These are phyloP conservation scores for Morone chrysops DNA, from an alignment of 2,113 vertebrate species.

Conservation along the genomic window DNA sequence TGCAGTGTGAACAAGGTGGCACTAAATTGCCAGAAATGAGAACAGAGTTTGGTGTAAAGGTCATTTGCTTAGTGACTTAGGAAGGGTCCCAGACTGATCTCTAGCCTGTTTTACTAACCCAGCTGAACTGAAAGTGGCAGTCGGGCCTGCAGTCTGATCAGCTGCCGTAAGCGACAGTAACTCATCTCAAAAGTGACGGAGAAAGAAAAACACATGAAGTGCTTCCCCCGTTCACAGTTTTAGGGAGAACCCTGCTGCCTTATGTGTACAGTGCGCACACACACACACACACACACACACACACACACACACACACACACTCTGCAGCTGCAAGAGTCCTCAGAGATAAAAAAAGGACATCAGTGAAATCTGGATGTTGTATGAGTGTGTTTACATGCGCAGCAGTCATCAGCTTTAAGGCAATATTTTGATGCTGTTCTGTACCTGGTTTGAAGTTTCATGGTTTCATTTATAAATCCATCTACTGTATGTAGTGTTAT, in stretches of 20 bases:
- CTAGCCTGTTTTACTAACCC: background rate
- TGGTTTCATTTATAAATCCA: background rate
- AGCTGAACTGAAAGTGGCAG: background rate
- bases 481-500: background rate
- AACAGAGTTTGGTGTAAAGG: background rate
- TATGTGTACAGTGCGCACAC: constrained; percentile 45
- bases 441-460: too few species aligned
- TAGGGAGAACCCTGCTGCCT: constrained; percentile 69
- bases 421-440: background rate
- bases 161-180: background rate
- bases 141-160: background rate
- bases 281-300: constrained; percentile 37
- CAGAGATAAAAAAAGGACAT: constrained; percentile 15
- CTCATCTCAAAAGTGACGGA: background rate
- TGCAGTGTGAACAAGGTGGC: background rate
- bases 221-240: constrained; percentile 52
- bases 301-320: constrained; percentile 33
- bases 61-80: background rate
- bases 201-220: constrained; percentile 34
- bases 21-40: background rate
- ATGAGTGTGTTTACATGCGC: constrained; percentile 50
- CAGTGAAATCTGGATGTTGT: background rate
- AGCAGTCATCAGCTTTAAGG: constrained; percentile 16
- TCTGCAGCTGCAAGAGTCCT: constrained; percentile 43
- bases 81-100: background rate